Conservation (phyloP, 2,888 invertebrate genomes). For the Tetrapedia diversipes region DNA sequence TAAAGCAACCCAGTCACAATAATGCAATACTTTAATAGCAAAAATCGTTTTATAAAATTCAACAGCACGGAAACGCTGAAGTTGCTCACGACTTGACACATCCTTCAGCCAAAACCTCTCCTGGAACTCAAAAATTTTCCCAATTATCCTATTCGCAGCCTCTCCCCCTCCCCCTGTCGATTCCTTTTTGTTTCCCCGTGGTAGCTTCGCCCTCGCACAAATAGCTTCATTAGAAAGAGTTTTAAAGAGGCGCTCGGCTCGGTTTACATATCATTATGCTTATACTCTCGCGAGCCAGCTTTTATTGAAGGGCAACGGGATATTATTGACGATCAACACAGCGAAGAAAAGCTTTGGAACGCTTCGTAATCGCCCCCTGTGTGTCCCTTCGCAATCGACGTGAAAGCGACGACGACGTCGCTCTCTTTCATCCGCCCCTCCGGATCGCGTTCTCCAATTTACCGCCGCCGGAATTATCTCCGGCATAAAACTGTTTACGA, state of each 20-base stretch:
- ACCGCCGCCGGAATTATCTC: constrained; percentile 39
- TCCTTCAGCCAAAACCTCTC: no score
- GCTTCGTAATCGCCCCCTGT: neutral
- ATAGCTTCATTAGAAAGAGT: neutral
- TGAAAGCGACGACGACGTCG: constrained; percentile 1
- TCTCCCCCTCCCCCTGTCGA: no score
- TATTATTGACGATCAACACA: constrained; percentile 21
- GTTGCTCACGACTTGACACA: no score
- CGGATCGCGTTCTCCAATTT: constrained; percentile 29
- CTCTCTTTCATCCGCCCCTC: neutral
- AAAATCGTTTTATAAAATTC: no score
- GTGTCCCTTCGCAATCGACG: neutral
- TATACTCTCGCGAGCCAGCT: neutral
- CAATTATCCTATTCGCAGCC: neutral
- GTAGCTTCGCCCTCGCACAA: neutral
- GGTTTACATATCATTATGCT: constrained; percentile 16
- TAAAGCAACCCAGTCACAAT: no score
- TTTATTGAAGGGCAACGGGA: constrained; percentile 14
- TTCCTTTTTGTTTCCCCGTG: neutral
- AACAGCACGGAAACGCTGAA: no score
- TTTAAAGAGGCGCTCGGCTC: neutral
- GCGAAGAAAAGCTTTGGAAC: neutral
- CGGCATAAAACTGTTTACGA: constrained; percentile 46
- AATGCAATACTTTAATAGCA: no score
- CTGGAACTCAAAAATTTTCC: neutral